Evolutionary conservation across 2,888 invertebrate species (phyloP).

Genomic region (Herminia tarsipennalis): DNA sequence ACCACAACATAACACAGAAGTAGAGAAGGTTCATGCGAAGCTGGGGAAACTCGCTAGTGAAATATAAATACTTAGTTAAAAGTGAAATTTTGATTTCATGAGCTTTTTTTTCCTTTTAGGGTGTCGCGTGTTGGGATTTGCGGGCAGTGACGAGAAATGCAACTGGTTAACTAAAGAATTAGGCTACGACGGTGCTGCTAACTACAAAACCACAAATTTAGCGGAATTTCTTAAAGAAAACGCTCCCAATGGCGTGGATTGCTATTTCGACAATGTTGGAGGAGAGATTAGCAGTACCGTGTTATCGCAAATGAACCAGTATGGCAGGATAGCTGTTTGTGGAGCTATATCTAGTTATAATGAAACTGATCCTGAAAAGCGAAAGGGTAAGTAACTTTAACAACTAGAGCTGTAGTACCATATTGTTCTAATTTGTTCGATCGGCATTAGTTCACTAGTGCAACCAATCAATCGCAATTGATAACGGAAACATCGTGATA

Average conservation of each 20-base stretch:
- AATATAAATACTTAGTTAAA: no score
- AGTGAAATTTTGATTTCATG: no score
- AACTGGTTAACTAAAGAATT: constrained; percentile 87
- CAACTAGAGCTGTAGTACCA: no score
- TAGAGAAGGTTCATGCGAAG: no score
- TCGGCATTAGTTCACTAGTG: no score
- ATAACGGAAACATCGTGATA: no score
- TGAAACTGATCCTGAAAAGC: constrained; percentile 72
- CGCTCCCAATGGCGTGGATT: constrained; percentile 90
- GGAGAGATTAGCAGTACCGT: constrained; percentile 87
- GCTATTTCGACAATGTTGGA: constrained; percentile 92
- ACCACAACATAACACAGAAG: no score
- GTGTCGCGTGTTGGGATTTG: constrained; percentile 89
- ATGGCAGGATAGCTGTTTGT: constrained; percentile 87
- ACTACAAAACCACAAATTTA: constrained; percentile 88
- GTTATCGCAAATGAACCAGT: constrained; percentile 86
- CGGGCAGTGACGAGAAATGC: constrained; percentile 90
- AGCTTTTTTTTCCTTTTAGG: constrained; percentile 57
- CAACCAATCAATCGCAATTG: no score
- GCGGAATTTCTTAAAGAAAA: constrained; percentile 82
- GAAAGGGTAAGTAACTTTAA: constrained; percentile 69
- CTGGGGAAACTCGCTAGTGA: no score
- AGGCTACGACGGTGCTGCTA: constrained; percentile 89
- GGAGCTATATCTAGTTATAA: constrained; percentile 89
- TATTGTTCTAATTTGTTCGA: no score